phyloP scores from a whole-genome alignment of 2,113 vertebrate genomes.

The Clarias batrachus region DNA sequence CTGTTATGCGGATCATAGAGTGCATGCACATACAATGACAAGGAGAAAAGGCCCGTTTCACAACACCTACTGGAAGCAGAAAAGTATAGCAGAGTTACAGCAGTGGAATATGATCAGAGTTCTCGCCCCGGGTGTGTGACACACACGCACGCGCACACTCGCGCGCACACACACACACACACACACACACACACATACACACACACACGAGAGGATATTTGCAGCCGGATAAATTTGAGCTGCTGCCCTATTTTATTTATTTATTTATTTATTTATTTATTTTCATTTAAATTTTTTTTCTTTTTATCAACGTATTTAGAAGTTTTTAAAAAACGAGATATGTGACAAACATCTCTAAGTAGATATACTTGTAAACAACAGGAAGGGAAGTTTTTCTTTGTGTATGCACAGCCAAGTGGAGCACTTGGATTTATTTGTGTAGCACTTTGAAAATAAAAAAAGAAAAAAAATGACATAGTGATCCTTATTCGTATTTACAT shows the following conservation, averaged over 20 bases:
- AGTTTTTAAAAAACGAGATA: slow-evolving; percentile 80
- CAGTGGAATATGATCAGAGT: slow-evolving; percentile 73
- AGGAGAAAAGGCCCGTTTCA: slow-evolving; percentile 88
- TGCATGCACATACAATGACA: slow-evolving; percentile 96
- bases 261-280: background rate
- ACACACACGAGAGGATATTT: slow-evolving; percentile 75
- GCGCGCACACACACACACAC: slow-evolving; percentile 69
- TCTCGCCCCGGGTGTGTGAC: slow-evolving; percentile 77
- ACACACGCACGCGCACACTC: slow-evolving; percentile 64
- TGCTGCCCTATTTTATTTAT: slow-evolving; percentile 55
- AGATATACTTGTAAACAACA: slow-evolving; percentile 93
- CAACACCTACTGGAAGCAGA: slow-evolving; percentile 95
- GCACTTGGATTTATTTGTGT: slow-evolving; percentile 71
- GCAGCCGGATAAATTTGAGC: slow-evolving; percentile 73
- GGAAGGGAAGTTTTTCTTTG: slow-evolving; percentile 77
- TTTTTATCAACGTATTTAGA: slow-evolving; percentile 71
- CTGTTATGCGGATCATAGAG: slow-evolving; percentile 89
- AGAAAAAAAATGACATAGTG: slow-evolving; percentile 53
- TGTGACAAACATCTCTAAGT: slow-evolving; percentile 87
- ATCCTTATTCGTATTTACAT: slow-evolving; percentile 61
- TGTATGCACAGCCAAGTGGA: slow-evolving; percentile 83
- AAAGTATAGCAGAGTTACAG: slow-evolving; percentile 89
- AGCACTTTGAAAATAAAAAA: slow-evolving; percentile 58
- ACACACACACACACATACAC: slow-evolving; percentile 55
- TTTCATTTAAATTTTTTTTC: slow-evolving; percentile 48